phyloP scores from a whole-genome alignment of 2,113 vertebrate species.

The Catharus bicknelli region DNA sequence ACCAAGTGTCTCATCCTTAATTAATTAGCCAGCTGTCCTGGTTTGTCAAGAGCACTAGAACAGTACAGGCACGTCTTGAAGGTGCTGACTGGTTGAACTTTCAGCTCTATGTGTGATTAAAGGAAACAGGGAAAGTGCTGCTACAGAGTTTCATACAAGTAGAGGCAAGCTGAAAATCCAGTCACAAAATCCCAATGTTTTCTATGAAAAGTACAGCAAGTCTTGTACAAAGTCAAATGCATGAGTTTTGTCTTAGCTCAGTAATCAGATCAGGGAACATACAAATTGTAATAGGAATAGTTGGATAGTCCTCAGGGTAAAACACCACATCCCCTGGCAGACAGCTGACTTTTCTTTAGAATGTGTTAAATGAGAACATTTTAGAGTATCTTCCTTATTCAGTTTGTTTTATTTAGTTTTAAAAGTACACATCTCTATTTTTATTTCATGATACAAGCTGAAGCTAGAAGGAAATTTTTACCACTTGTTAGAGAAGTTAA shows the following conservation, averaged over 20 bases:
- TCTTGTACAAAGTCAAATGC: background rate
- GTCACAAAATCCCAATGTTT: background rate
- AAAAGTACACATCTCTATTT: background rate
- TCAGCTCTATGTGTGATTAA: background rate
- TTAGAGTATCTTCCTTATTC: background rate
- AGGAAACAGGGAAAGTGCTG: background rate
- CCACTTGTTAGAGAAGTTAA: background rate
- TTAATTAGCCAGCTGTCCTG: slow-evolving; percentile 50
- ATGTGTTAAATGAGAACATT: background rate
- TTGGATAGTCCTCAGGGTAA: background rate
- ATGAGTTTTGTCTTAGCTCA: background rate
- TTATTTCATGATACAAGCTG: background rate
- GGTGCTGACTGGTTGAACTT: background rate
- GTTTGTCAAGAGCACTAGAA: background rate
- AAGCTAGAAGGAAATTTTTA: background rate
- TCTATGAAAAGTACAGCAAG: background rate
- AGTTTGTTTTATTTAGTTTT: background rate
- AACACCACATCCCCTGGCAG: background rate
- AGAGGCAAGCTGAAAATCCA: background rate
- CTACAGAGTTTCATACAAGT: background rate
- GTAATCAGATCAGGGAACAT: background rate
- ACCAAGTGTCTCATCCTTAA: slow-evolving; percentile 33
- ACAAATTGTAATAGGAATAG: background rate
- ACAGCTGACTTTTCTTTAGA: background rate
- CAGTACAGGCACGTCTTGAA: background rate